Conservation (phyloP, 2,113 vertebrate species). For the Solea senegalensis region DNA sequence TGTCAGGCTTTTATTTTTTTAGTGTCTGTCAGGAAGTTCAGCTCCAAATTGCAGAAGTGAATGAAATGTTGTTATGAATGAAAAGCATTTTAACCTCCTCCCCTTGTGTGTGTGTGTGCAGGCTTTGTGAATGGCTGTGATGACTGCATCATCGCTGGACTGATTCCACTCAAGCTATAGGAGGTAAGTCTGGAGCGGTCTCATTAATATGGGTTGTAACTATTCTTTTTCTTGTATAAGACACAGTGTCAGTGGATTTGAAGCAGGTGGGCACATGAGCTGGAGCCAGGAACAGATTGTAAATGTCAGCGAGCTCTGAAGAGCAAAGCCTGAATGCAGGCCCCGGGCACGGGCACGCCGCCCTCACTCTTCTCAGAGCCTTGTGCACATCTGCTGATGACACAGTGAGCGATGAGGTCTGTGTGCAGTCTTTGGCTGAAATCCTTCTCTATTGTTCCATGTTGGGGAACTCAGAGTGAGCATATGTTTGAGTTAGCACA, state of each 20-base stretch:
- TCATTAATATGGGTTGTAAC: not conserved
- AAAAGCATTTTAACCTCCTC: too few species aligned
- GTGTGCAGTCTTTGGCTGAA: not conserved
- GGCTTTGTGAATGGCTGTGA: too few species aligned
- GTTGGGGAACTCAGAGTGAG: not conserved
- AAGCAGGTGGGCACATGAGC: not conserved
- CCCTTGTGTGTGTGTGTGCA: too few species aligned
- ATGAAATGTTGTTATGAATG: too few species aligned
- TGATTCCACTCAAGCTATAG: not conserved
- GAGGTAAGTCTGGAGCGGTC: not conserved
- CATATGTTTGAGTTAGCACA: not conserved
- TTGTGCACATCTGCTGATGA: not conserved
- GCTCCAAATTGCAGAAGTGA: too few species aligned
- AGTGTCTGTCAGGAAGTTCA: too few species aligned
- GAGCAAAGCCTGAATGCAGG: not conserved
- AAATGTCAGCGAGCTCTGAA: not conserved
- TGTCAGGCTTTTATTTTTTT: too few species aligned
- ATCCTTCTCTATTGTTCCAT: not conserved
- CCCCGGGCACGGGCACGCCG: not conserved
- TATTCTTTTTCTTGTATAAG: not conserved
- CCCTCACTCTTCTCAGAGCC: not conserved
- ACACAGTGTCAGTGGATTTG: not conserved
- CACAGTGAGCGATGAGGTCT: not conserved
- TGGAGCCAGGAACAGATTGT: not conserved
- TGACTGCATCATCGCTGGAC: too few species aligned